Conservation (phyloP, 2,888 invertebrate genomes). For the Lycophotia porphyrea region DNA sequence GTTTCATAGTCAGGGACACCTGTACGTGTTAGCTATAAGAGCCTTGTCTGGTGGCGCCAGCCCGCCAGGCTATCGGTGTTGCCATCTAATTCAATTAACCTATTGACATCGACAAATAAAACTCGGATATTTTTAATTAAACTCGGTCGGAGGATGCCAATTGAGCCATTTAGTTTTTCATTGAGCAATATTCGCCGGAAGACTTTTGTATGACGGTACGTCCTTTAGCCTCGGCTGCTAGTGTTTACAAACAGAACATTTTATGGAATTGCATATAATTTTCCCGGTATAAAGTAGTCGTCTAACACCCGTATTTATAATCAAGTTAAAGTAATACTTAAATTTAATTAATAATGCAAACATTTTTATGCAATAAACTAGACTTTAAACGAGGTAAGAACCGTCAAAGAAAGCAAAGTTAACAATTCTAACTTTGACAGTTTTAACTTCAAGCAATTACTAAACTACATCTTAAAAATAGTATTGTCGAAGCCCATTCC, state of each 20-base stretch:
- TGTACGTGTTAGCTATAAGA: conserved; percentile 7
- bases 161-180: conserved; percentile 51
- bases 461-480: too few species aligned
- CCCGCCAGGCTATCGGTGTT: conserved; percentile 18
- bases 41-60: conserved; percentile 14
- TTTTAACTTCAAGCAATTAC: too few species aligned
- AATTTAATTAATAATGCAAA: too few species aligned
- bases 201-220: conserved; percentile 1
- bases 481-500: too few species aligned
- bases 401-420: too few species aligned
- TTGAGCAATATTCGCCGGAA: conserved; percentile 12
- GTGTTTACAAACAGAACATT: not conserved
- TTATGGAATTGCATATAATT: not conserved
- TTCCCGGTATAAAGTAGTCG: not conserved
- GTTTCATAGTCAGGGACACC: not conserved
- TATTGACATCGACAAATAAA: conserved; percentile 46
- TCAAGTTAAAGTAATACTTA: too few species aligned
- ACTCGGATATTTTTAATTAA: conserved; percentile 46
- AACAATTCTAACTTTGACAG: too few species aligned
- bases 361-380: too few species aligned
- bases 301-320: not conserved
- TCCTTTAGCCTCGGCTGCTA: not conserved
- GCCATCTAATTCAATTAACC: conserved; percentile 56
- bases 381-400: too few species aligned
- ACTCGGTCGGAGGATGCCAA: conserved; percentile 33